These are phyloP conservation scores for Drosophila rhopaloa DNA, from an alignment of 1,140 invertebrate species.

Conservation along the genomic window DNA sequence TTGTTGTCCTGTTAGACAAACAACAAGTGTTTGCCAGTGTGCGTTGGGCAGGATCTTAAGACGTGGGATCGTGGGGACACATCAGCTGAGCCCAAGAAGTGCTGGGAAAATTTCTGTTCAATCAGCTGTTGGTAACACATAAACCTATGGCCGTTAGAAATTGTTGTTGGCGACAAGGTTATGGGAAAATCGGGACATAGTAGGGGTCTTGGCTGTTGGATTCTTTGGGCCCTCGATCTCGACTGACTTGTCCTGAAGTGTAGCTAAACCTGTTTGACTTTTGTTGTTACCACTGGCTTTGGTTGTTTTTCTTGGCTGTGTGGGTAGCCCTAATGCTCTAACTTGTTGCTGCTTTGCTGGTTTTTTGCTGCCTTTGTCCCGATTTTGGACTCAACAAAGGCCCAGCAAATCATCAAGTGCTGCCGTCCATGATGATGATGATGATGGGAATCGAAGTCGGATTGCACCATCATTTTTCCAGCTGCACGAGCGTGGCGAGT, in stretches of 20 bases:
- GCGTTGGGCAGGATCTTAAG: constrained; percentile 32
- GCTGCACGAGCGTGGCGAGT: constrained; percentile 79
- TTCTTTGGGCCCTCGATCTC: constrained; percentile 3
- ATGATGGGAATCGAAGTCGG: constrained; percentile 61
- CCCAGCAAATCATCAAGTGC: constrained; percentile 79
- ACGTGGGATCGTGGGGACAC: constrained; percentile 19
- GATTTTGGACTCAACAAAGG: constrained; percentile 58
- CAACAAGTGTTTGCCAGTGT: constrained; percentile 53
- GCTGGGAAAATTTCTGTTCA: constrained; percentile 78
- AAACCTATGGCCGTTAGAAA: constrained; percentile 17
- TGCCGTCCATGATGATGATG: constrained; percentile 34
- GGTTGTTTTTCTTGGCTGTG: constrained; percentile 36
- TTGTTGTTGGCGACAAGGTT: constrained; percentile 37
- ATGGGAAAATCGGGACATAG: constrained; percentile 64
- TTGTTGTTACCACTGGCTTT: constrained; percentile 60
- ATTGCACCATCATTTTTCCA: constrained; percentile 81
- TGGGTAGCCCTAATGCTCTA: constrained; percentile 50
- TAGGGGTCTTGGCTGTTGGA: constrained; percentile 10
- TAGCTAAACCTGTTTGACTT: constrained; percentile 82
- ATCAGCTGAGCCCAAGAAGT: constrained; percentile 68
- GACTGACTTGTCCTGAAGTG: constrained; percentile 51
- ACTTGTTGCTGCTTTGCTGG: constrained; percentile 56
- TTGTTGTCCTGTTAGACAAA: constrained; percentile 69
- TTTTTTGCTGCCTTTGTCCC: constrained; percentile 54
- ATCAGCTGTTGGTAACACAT: constrained; percentile 70